Percentiles rank a stretch among this genome's conserved stretches.
Evolutionary conservation across 2,797 vertebrate genomes (phyloP).

Genomic region (Kryptopterus vitreolus): DNA sequence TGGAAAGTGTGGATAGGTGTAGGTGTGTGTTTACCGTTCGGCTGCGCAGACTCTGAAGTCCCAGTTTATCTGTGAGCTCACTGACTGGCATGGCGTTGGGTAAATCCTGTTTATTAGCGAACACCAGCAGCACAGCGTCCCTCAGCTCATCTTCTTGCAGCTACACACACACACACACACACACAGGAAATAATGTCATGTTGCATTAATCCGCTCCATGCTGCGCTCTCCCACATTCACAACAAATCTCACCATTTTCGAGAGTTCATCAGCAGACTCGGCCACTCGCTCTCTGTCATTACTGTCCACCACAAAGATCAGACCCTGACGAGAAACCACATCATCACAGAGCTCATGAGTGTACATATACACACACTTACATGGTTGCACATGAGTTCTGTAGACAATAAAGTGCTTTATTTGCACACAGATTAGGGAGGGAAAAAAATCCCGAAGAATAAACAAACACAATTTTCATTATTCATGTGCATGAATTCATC

Average conservation of each 20-base stretch:
- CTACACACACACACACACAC: conserved; percentile 57
- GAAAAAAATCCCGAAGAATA: background rate
- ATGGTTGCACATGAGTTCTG: background rate
- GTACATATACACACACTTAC: background rate
- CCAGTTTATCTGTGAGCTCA: conserved; percentile 85
- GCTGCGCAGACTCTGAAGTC: conserved; percentile 76
- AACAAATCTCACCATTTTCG: conserved; percentile 82
- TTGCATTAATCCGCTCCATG: background rate
- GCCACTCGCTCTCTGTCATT: conserved; percentile 86
- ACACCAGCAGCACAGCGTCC: conserved; percentile 84
- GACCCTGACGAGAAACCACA: conserved; percentile 70
- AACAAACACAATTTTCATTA: no score
- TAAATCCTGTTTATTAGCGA: conserved; percentile 93
- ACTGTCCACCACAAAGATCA: conserved; percentile 94
- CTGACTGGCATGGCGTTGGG: conserved; percentile 85
- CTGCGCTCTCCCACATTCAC: background rate
- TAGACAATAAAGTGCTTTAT: background rate
- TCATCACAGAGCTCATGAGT: background rate
- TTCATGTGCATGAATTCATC: no score
- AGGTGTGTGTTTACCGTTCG: conserved; percentile 69
- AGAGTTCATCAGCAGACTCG: conserved; percentile 85
- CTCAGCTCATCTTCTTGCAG: conserved; percentile 86
- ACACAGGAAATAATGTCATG: conserved; percentile 14
- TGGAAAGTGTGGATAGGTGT: no score
- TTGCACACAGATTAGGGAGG: background rate